Base-by-base conservation (phyloP, 2,113 vertebrate genomes). In the Bos javanicus region DNA sequence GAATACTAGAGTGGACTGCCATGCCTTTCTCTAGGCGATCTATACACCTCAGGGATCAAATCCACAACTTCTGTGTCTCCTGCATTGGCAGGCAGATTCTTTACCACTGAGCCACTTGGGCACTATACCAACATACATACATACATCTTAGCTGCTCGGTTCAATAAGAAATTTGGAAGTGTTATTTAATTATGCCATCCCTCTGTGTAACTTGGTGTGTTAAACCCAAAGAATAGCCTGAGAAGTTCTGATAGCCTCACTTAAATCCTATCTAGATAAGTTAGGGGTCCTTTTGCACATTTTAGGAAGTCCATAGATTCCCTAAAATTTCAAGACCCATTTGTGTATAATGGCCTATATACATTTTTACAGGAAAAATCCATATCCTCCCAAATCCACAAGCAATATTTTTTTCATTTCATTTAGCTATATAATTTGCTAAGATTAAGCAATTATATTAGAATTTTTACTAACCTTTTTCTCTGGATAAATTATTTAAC, bases 21-120 rank as follows among this genome's bases (percentile, higher is more conserved):
- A 13, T 74, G 36, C 2, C 36, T 25, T 74, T 39, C 19, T 74
- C 36, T 39, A 74, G 21, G 11, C 5, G 5, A 25, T 39, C 67
- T 39, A 13, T 39, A 11, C 36, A 74, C 3, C n/a, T 39, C 36
- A 25, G 21, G 21, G 14, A 74, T 74, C 21, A 39, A 25, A 74
- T 21, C 67, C 36, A 74, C 67, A 39, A 25, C 11, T 74, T 2
- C 36, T 13, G 10, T 0, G 0, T 74, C 67, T 39, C 36, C 67
- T 25, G 10, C 36, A 74, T 6, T 74, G 36, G 36, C 21, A 39
- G 21, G 21, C 36, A 74, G n/a, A 74, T 39, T 74, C 36, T 39
- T 39, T 25, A 39, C 67, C 67, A 67, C 33, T 67, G 64, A 21
- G 64, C 1, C 4, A 39, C 67, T 23, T 39, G 67, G 67, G 21